Evolutionary conservation across 2,113 vertebrate species (phyloP).

Genomic region (Pristiophorus japonicus): DNA sequence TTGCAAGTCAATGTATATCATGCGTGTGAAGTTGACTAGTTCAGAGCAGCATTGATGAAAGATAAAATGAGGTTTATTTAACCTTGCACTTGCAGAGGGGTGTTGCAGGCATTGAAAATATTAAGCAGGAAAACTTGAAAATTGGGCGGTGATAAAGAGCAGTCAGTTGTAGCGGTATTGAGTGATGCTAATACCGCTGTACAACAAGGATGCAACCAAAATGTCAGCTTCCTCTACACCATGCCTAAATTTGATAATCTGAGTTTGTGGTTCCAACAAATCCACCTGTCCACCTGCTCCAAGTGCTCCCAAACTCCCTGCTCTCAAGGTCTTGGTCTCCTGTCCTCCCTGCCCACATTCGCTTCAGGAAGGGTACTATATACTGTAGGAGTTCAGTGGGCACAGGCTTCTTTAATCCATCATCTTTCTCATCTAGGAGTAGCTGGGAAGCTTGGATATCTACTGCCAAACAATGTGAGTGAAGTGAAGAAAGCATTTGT

Average conservation of each 20-base stretch:
- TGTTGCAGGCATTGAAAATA: too few relatives aligned
- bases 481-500: not conserved
- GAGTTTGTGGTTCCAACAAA: not conserved
- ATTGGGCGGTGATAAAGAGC: not conserved
- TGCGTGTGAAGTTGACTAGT: not conserved
- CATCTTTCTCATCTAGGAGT: not conserved
- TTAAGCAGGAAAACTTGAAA: not conserved
- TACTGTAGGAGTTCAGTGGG: not conserved
- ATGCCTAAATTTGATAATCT: not conserved
- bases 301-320: not conserved
- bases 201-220: not conserved
- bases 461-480: not conserved
- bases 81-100: not conserved
- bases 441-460: not conserved
- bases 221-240: not conserved
- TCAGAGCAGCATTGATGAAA: not conserved
- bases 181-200: not conserved
- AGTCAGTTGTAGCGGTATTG: not conserved
- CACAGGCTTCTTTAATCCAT: not conserved
- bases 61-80: not conserved
- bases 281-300: not conserved
- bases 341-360: not conserved
- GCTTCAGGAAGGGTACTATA: not conserved
- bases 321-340: too few relatives aligned
- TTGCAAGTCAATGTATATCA: not conserved